Evolutionary conservation across 2,797 vertebrate genomes (phyloP).

Genomic region (Nannoperca australis): DNA sequence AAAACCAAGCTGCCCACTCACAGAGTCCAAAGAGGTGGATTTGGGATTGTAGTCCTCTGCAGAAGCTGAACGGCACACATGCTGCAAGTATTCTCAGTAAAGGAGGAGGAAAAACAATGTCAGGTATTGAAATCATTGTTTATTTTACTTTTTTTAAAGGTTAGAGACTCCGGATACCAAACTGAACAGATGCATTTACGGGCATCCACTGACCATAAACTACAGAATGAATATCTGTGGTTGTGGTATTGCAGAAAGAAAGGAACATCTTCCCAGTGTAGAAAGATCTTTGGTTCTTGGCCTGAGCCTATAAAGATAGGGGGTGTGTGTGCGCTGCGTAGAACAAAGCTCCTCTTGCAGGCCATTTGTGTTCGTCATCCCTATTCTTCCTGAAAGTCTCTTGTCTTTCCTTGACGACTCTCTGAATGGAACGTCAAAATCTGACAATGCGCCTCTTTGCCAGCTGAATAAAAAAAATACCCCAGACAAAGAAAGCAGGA

Average conservation of each 20-base stretch:
- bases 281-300: conserved; percentile 36
- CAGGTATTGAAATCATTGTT: conserved; percentile 17
- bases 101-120: conserved; percentile 10
- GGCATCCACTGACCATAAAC: conserved; percentile 56
- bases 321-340: conserved; percentile 16
- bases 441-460: conserved; percentile 52
- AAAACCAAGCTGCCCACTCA: conserved; percentile 10
- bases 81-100: conserved; percentile 32
- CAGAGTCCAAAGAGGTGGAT: conserved; percentile 9
- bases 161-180: conserved; percentile 16
- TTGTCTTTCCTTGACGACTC: conserved; percentile 53
- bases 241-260: conserved; percentile 48
- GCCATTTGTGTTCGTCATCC: conserved; percentile 38
- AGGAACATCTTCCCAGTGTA: conserved; percentile 48
- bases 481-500: conserved; percentile 41
- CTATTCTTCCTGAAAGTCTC: conserved; percentile 41
- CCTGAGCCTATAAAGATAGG: conserved; percentile 49
- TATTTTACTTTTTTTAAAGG: conserved; percentile 8
- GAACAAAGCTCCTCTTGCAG: conserved; percentile 57
- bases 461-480: conserved; percentile 33
- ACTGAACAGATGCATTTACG: conserved; percentile 47
- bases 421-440: conserved; percentile 53
- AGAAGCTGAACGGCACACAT: conserved; percentile 9
- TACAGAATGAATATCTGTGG: conserved; percentile 44
- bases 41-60: conserved; percentile 15